Base-by-base conservation (phyloP, 2,888 invertebrate genomes). In the Lordiphosa andalusiaca region DNA sequence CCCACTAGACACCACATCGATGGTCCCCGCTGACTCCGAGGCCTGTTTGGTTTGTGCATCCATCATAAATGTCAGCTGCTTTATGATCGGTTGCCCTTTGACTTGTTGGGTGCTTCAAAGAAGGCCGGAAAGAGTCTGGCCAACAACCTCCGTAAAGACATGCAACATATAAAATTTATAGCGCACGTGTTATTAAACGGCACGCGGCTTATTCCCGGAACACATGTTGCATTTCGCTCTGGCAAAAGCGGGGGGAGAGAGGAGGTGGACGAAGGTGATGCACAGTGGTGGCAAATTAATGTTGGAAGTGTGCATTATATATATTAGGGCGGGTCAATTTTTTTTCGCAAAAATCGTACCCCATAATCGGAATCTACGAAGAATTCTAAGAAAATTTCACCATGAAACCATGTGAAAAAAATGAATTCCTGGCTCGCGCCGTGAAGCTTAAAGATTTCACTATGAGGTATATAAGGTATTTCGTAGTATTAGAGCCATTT, bases 31-130 rank as follows among this genome's bases (percentile, higher is more conserved):
- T 30, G 30, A 30, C 30, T 30, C 2, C 9, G 9, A 30, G 30
- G 9, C 30, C 30, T 30, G 30, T 30, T 30, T 30, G 7, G 30
- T 7, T 7, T 30, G 44, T 23, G 35, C 67, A 63, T 63, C 58
- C 47, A 69, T 81, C 75, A 73, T 76, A 76, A 76, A 76, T 73
- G 74, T 71, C 65, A 80, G 78, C 54, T 68, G 63, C 56, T 77
- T 84, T 82, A 84, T 71, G 84, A 77, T 84, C 71, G 71, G 71
- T 60, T 66, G 76, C 82, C 76, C 84, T 84, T 69, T 78, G 84
- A 77, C 76, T 72, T 68, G 30, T 49, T 25, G 48, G 52, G 56
- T 60, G 59, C 64, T 72, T 76, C 69, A 58, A 63, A 63, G 68
- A 62, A 57, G 74, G 56, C 83, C 81, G 75, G 75, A 75, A 75